Evolutionary conservation across 1,140 invertebrate genomes (phyloP), one percentile per base, ranked within the genome.

Genomic region (Triops cancriformis): DNA sequence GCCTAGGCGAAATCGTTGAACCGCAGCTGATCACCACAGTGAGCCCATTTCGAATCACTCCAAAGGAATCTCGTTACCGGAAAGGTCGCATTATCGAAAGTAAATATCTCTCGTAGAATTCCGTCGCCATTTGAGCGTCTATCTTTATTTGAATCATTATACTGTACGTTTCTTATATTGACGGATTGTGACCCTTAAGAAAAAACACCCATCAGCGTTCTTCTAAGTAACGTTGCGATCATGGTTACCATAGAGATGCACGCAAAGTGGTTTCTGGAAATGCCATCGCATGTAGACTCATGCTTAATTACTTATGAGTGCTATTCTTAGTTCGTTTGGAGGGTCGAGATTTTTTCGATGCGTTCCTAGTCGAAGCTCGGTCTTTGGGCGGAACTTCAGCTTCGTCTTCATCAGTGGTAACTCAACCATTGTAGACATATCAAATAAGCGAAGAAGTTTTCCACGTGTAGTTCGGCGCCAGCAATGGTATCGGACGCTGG

Each of bases 291-390:
- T 26, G 14, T 37, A n/a, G 18, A 75, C 41, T 18, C 26, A n/a
- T 41, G 73, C 26, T 6, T 41, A 10, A 77, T 73, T 74, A 18
- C 42, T 73, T 74, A 10, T 18, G 18, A 23, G 10, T 73, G 43
- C 28, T 18, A 23, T 18, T 72, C 73, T 26, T 51, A 79, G 78
- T 79, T 75, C 73, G 72, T 26, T 11, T 79, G 23, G 72, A 72
- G 28, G 78, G 78, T 31, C 75, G 74, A 1, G 72, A 79, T 37
- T 76, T 72, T 73, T 79, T 79, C 75, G 78, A 79, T 27, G 76
- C 75, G 11, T 79, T 79, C 76, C n/a, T 79, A n/a, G 76, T 79
- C 23, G 74, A 79, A 51, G 78, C 78, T 26, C 31, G 64, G 28
- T 26, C 76, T 11, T 31, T 77, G 27, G 51, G 51, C 18, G 51